A percentile compares a stretch with the other conserved stretches of the same genome.
Evolutionary conservation across 2,113 vertebrate genomes (phyloP).

Genomic region (Pelobates fuscus): DNA sequence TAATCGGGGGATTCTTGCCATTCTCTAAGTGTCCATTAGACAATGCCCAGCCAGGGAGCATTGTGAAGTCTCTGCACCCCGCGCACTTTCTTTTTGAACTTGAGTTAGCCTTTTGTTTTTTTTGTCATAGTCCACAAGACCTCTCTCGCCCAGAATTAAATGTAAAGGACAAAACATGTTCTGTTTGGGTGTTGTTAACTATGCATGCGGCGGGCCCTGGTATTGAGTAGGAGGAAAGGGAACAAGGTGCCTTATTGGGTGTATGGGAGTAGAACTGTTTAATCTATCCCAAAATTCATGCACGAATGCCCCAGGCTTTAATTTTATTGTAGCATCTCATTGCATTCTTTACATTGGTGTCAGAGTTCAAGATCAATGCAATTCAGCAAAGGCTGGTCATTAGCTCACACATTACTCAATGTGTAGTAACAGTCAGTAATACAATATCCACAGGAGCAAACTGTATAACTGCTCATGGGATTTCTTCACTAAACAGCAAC

Average conservation of each 20-base stretch:
- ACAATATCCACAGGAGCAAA: no score
- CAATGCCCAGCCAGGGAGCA: conserved; percentile 10
- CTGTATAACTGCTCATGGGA: no score
- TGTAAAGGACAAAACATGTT: conserved; percentile 17
- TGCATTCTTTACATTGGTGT: conserved; percentile 29
- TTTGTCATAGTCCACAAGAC: background rate
- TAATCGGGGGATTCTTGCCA: conserved; percentile 14
- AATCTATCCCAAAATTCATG: conserved; percentile 10
- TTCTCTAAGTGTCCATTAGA: conserved; percentile 18
- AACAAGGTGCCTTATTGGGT: conserved; percentile 14
- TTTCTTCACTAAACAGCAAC: no score
- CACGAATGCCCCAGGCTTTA: conserved; percentile 3
- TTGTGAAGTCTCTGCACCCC: background rate
- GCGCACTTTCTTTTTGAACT: conserved; percentile 16
- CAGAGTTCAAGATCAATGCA: conserved; percentile 22
- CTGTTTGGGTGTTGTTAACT: conserved; percentile 31
- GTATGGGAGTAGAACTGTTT: background rate
- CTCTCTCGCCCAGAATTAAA: background rate
- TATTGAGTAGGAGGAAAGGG: conserved; percentile 33
- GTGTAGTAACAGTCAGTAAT: no score
- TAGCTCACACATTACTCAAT: no score
- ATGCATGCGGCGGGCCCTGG: conserved; percentile 9
- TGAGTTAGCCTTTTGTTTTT: conserved; percentile 7
- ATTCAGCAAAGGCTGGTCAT: conserved; percentile 11
- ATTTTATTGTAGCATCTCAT: conserved; percentile 2